Base-by-base conservation (phyloP, 2,888 invertebrate species). In the Drosophila atripex region DNA sequence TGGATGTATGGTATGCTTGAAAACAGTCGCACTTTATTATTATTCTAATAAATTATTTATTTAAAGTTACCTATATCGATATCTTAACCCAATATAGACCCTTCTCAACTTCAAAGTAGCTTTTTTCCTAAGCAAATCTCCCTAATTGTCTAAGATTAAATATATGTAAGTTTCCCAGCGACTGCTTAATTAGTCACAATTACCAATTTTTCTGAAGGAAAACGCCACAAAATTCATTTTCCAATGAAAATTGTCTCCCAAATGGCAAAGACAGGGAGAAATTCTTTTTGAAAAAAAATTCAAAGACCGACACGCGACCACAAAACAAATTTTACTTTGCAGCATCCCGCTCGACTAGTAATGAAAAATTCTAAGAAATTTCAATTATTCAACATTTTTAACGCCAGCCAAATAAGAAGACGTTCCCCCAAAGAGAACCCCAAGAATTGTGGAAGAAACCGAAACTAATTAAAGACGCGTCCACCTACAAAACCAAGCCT, bases 371-470 rank as follows among this genome's bases (percentile, higher is more conserved):
- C 85, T 69, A 58, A 75, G 87, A 85, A 85, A 78, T 87, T 87
- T 82, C 80, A 85, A 85, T 87, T 85, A 87, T 79, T 85, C 85
- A 84, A 84, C 78, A 84, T 83, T 82, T 85, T 82, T 76, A 78
- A 83, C 82, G 86, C 86, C 82, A 86, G 72, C 76, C 73, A 76
- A 84, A 78, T 80, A 78, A 66, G 72, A 70, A 64, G 51, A 64
- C 53, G 61, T 47, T 12, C 30, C 7, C 7, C 28, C 28, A 9
- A 28, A 9, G 28, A 28, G 21, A 5, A n/a, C 35, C 35, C 35
- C 35, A n/a, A 35, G 35, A 58, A 60, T 65, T 63, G 47, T 63
- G 55, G 53, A 54, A 65, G 46, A 61, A 73, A 65, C 70, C 71
- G 43, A 55, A 78, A 85, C 86, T 88, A 86, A 87, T 86, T 86